phyloP scores from a whole-genome alignment of 2,797 vertebrate species.

The Hybognathus amarus region DNA sequence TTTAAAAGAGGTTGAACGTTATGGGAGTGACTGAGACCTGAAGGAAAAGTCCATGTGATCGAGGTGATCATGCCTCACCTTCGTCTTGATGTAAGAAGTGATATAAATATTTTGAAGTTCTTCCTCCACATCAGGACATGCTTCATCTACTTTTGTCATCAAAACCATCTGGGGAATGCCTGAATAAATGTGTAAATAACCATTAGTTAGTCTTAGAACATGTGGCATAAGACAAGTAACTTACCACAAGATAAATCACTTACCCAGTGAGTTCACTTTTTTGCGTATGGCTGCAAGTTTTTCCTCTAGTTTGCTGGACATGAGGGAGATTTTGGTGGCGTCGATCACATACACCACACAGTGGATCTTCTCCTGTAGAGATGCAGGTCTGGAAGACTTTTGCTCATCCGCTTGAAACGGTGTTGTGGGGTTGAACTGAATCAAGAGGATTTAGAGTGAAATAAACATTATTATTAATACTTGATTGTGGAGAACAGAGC shows the following conservation, averaged over 20 bases:
- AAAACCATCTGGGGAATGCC: slow-evolving; percentile 71
- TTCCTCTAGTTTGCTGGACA: slow-evolving; percentile 60
- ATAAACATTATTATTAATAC: background rate
- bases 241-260: too few species aligned
- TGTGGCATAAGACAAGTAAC: background rate
- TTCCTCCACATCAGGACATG: slow-evolving; percentile 61
- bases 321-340: slow-evolving; percentile 64
- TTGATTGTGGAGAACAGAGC: background rate
- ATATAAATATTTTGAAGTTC: slow-evolving; percentile 60
- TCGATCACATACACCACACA: slow-evolving; percentile 50
- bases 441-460: background rate
- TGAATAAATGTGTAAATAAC: slow-evolving; percentile 35
- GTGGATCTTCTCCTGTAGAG: slow-evolving; percentile 65
- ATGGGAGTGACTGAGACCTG: background rate
- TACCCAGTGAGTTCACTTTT: slow-evolving; percentile 67
- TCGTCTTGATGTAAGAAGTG: slow-evolving; percentile 63
- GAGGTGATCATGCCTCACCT: slow-evolving; percentile 54
- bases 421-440: slow-evolving; percentile 66
- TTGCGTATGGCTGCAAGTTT: slow-evolving; percentile 64
- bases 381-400: slow-evolving; percentile 23
- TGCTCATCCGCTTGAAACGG: slow-evolving; percentile 53
- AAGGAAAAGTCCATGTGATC: too few species aligned
- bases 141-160: slow-evolving; percentile 72
- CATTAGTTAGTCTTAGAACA: background rate
- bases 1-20: background rate